Base-by-base conservation (phyloP, 2,113 vertebrate genomes). In the Ornithorhynchus anatinus region DNA sequence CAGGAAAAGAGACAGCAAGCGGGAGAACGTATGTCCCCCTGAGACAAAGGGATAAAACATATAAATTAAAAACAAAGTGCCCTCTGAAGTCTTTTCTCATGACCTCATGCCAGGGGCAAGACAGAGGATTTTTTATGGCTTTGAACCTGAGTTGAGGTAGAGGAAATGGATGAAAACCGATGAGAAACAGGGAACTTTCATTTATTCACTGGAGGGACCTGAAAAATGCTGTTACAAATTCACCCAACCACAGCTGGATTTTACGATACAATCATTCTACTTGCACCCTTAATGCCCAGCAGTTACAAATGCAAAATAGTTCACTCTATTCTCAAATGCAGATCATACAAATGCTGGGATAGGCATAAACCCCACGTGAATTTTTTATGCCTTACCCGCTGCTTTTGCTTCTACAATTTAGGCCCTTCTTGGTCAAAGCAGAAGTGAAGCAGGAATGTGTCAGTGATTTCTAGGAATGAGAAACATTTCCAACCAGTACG, bases 91-190 rank as follows among this genome's bases (percentile, higher is more conserved):
- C 70, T 85, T 80, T 80, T 75, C 70, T 84, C 31, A n/a, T 78
- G 70, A 82, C 83, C 83, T 85, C 57, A 62, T 40, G 68, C 69
- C 81, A 85, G 75, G 72, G 78, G 80, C 77, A 84, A 80, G 76
- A 70, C 14, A 47, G 83, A 87, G 76, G 63, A 29, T 29, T 66
- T 75, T 56, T 69, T 45, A 67, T 61, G 57, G 77, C 72, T 87
- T 79, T 82, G 75, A 83, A 78, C 77, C 25, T 54, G 52, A 79
- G 69, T 72, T 74, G 69, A 81, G 57, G 63, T 67, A 53, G 72
- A 75, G 68, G 44, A 78, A 65, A 54, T 64, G 54, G 40, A 77
- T 59, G 27, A 67, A 81, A 75, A 65, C 52, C 67, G 53, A 72
- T 68, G 38, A 80, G 42, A 62, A 65, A 38, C 27, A 1, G 4